phyloP scores from a whole-genome alignment of 2,113 vertebrate genomes.

The Microcebus ravelobensis region DNA sequence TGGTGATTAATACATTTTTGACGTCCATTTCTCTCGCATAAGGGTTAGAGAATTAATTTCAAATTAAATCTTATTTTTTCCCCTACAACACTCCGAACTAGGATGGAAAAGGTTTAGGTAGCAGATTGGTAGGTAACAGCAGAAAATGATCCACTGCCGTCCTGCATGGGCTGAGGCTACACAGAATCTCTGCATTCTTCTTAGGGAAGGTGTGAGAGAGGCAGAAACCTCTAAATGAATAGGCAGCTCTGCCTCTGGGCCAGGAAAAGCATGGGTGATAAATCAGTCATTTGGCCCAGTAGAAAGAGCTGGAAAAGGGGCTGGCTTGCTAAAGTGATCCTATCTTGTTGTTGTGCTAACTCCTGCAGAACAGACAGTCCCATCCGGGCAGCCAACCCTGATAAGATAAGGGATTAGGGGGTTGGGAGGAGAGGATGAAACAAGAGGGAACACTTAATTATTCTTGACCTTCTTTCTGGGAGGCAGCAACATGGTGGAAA shows the following conservation, averaged over 20 bases:
- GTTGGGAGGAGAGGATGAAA: background rate
- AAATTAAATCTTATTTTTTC: constrained; percentile 41
- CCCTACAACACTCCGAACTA: background rate
- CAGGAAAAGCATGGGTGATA: background rate
- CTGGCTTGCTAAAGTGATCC: constrained; percentile 10
- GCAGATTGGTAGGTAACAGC: constrained; percentile 41
- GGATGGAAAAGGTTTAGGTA: background rate
- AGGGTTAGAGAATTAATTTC: constrained; percentile 62
- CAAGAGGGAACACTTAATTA: constrained; percentile 8
- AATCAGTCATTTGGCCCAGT: background rate
- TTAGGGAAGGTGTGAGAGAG: fast-evolving
- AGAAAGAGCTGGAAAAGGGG: constrained; percentile 13
- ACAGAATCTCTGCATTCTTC: background rate
- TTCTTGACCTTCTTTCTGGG: background rate
- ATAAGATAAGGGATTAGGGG: constrained; percentile 49
- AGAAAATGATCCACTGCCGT: background rate
- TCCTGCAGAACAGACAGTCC: constrained; percentile 18
- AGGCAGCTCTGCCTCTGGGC: background rate
- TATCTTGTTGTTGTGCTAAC: constrained; percentile 47
- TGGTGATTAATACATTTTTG: constrained; percentile 66
- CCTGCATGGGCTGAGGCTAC: fast-evolving
- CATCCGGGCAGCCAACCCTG: background rate
- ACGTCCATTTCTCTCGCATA: constrained; percentile 60
- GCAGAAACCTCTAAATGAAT: background rate
- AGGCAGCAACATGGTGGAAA: background rate